These are phyloP conservation scores for Hyles vespertilio DNA, from an alignment of 1,140 invertebrate genomes.

Conservation along the genomic window DNA sequence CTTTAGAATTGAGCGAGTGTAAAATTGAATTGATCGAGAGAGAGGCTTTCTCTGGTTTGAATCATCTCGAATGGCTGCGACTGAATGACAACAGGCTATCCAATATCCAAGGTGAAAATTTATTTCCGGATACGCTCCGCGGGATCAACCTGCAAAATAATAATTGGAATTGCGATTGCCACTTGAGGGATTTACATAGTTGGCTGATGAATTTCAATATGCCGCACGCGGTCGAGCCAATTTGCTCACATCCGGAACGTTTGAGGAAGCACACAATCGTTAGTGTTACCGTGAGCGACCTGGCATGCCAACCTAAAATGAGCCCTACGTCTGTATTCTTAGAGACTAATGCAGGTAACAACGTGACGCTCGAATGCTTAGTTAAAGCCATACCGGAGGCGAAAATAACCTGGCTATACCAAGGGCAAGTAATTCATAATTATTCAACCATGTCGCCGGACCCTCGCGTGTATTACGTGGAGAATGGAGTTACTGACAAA, in stretches of 20 bases:
- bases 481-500: slow-evolving; percentile 82
- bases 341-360: slow-evolving; percentile 86
- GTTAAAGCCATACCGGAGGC: slow-evolving; percentile 87
- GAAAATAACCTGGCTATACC: slow-evolving; percentile 87
- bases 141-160: slow-evolving; percentile 90
- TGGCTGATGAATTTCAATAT: slow-evolving; percentile 87
- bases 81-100: slow-evolving; percentile 88
- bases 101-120: slow-evolving; percentile 80
- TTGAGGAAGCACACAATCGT: slow-evolving; percentile 82
- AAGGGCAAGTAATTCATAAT: slow-evolving; percentile 84
- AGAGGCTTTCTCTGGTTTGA: slow-evolving; percentile 88
- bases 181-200: slow-evolving; percentile 82
- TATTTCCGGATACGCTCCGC: slow-evolving; percentile 84
- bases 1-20: slow-evolving; percentile 88
- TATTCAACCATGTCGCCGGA: slow-evolving; percentile 80
- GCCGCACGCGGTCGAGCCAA: slow-evolving; percentile 84
- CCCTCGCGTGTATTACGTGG: slow-evolving; percentile 80
- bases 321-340: slow-evolving; percentile 82
- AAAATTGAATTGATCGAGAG: slow-evolving; percentile 85
- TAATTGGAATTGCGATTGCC: slow-evolving; percentile 93
- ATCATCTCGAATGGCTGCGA: slow-evolving; percentile 88
- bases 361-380: slow-evolving; percentile 86
- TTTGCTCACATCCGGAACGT: slow-evolving; percentile 83
- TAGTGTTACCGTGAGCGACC: slow-evolving; percentile 81
- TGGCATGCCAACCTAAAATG: slow-evolving; percentile 89